These are phyloP conservation scores for Beroe ovata DNA, from an alignment of 37 sponge, comb jelly and placozoan genomes.

Conservation along the genomic window DNA sequence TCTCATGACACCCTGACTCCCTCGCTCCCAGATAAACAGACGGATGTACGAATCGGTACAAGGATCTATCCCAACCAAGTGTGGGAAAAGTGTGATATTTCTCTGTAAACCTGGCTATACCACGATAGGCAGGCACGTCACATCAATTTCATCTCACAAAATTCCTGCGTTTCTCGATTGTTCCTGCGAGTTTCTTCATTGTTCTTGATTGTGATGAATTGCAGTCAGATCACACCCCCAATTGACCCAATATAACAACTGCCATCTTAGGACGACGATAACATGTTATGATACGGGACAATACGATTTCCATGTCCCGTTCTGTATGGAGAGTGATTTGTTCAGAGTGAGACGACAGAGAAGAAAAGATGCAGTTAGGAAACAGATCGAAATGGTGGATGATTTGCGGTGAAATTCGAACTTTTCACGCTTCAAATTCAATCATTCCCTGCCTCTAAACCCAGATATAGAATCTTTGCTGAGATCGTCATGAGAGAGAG, in stretches of 20 bases:
- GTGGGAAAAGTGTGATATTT: conserved; percentile 39
- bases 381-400: not conserved
- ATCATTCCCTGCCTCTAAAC: too few species aligned
- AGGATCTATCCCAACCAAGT: conserved; percentile 20
- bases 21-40: conserved; percentile 54
- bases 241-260: too few species aligned
- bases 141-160: too few species aligned
- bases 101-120: conserved; percentile 61
- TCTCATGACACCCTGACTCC: too few species aligned
- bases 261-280: conserved; percentile 37
- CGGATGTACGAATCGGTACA: conserved; percentile 28
- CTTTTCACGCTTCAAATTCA: not conserved
- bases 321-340: conserved; percentile 50
- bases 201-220: too few species aligned
- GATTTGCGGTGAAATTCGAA: not conserved
- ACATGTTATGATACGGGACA: conserved; percentile 62
- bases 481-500: too few species aligned
- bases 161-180: too few species aligned
- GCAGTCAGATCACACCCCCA: too few species aligned
- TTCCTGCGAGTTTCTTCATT: too few species aligned
- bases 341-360: conserved; percentile 30
- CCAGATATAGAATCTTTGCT: too few species aligned
- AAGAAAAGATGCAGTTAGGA: not conserved
- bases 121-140: conserved; percentile 53
- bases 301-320: conserved; percentile 64